phyloP scores from a whole-genome alignment of 2,113 vertebrate species.

The Sinocyclocheilus maitianheensis region DNA sequence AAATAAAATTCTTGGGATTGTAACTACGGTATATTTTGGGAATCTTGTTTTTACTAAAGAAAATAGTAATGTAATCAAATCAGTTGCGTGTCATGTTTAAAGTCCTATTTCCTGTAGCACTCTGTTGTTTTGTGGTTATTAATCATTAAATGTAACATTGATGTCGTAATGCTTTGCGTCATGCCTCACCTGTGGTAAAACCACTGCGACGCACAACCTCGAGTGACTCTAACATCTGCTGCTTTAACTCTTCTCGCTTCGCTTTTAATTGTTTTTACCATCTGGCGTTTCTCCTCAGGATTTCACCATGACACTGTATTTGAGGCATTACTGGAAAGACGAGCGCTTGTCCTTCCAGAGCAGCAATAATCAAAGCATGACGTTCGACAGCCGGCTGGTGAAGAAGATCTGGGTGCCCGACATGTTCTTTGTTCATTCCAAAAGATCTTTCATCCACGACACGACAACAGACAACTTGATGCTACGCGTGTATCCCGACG shows the following conservation, averaged over 20 bases:
- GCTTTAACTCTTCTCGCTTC: background rate
- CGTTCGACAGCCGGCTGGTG: conserved; percentile 93
- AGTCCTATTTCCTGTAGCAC: background rate
- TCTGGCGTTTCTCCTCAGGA: conserved; percentile 74
- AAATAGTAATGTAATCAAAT: background rate
- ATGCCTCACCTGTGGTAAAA: background rate
- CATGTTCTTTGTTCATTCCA: conserved; percentile 98
- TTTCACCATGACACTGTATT: conserved; percentile 96
- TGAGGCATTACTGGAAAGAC: conserved; percentile 97
- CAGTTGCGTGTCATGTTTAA: background rate
- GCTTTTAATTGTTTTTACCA: background rate
- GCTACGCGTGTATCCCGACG: conserved; percentile 93
- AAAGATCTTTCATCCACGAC: conserved; percentile 96
- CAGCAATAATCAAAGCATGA: conserved; percentile 97
- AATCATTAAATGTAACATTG: background rate
- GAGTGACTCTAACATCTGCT: background rate
- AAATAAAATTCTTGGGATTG: background rate
- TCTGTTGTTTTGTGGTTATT: background rate
- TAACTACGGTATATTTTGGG: background rate
- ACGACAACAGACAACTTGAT: conserved; percentile 97
- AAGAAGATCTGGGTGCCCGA: conserved; percentile 99
- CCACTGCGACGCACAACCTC: background rate
- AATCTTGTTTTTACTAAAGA: background rate
- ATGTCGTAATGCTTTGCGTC: background rate
- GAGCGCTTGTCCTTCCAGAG: conserved; percentile 92